Evolutionary conservation across 2,888 invertebrate genomes (phyloP), one percentile per base, ranked within the genome.

Genomic region (Tipula vernalis): DNA sequence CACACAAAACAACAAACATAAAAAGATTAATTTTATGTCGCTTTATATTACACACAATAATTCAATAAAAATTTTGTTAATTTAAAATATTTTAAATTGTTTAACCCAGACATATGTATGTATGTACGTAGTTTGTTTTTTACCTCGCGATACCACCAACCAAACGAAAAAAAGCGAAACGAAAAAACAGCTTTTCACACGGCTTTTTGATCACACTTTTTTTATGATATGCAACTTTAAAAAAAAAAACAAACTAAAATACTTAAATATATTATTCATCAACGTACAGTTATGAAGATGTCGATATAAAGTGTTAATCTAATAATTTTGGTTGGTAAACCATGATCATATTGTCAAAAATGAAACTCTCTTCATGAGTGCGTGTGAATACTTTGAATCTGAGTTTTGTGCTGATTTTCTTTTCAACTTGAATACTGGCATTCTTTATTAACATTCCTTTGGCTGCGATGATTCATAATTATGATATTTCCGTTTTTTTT

Each of bases 1-100:
- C 39, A 39, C 6, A 71, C 18, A 71, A 28, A 28, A 71, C 71
- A 71, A 28, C 71, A 71, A 57, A 57, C 51, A 57, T 57, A 15
- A 71, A 71, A 71, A 71, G 71, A 71, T 71, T 71, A 71, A 71
- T 71, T 71, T 71, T 71, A 71, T 71, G 71, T 71, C 71, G 71
- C 71, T 71, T 71, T 71, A 71, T 71, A 51, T 51, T 51, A 71
- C 71, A 71, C 71, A 71, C 71, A 71, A 71, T 71, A 71, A 71
- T 71, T 71, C 71, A 71, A 71, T 71, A 71, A 71, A 71, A 71
- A 71, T 71, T 71, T 71, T 71, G 71, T 71, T 71, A 71, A 71
- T 71, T 71, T 71, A 71, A 71, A 71, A 71, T 71, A 71, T 71
- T 71, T 71, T 71, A 71, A 71, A 71, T 71, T 71, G 71, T 71